A percentile compares a stretch with the other conserved stretches of the same genome.
These are phyloP conservation scores for Diacarnus erythraeanus DNA, from an alignment of 37 sponge, comb jelly and placozoan genomes.

Conservation along the genomic window DNA sequence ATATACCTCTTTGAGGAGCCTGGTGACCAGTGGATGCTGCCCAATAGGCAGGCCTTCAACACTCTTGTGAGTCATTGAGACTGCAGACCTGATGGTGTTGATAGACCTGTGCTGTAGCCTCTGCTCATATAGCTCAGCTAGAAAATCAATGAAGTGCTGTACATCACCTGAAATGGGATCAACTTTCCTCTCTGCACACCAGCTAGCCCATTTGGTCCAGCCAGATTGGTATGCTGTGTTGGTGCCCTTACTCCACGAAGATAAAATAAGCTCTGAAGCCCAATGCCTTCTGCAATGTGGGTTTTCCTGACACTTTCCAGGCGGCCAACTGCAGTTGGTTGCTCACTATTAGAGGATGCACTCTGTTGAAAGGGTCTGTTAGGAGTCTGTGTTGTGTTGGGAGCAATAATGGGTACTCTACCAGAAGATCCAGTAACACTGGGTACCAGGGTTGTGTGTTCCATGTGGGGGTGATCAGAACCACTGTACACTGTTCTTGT, in stretches of 20 bases:
- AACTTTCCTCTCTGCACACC: conserved; percentile 21
- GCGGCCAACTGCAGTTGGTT: conserved; percentile 36
- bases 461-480: conserved; percentile 47
- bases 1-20: conserved; percentile 23
- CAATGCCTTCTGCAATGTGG: background rate
- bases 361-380: conserved; percentile 19
- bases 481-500: conserved; percentile 7
- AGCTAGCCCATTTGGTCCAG: conserved; percentile 47
- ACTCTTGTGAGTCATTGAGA: conserved; percentile 24
- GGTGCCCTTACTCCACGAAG: conserved; percentile 38
- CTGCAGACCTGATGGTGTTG: conserved; percentile 20
- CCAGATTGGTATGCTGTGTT: conserved; percentile 37
- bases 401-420: conserved; percentile 18
- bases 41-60: conserved; percentile 48
- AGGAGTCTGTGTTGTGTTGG: conserved; percentile 17
- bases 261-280: conserved; percentile 22
- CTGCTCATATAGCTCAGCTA: conserved; percentile 28
- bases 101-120: conserved; percentile 26
- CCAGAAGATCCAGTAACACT: conserved; percentile 18
- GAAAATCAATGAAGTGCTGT: conserved; percentile 21
- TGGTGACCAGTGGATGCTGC: conserved; percentile 33
- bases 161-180: conserved; percentile 44
- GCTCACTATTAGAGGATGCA: background rate
- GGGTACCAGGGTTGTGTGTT: conserved; percentile 51
- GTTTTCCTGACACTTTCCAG: conserved; percentile 53